phyloP scores from a whole-genome alignment of 1,140 invertebrate genomes.

The Sitobion miscanthi region DNA sequence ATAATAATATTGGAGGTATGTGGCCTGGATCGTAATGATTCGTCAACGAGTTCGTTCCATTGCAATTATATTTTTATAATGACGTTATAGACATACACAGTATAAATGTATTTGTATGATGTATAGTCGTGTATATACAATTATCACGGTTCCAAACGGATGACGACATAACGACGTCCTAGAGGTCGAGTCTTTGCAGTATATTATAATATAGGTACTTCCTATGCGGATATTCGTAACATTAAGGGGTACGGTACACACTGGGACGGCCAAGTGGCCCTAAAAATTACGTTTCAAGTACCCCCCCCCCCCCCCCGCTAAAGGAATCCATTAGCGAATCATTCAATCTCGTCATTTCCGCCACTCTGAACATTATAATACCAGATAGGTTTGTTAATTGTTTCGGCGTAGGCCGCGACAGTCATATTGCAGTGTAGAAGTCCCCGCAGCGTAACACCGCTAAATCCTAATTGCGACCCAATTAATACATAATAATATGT shows the following conservation, averaged over 20 bases:
- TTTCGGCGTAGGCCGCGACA: too few relatives aligned
- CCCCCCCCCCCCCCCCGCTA: neutral
- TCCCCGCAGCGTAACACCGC: too few relatives aligned
- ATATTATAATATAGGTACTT: too few relatives aligned
- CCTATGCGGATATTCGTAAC: too few relatives aligned
- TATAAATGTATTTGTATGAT: neutral
- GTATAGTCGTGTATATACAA: neutral
- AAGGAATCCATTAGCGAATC: neutral
- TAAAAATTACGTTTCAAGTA: neutral
- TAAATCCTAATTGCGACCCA: too few relatives aligned
- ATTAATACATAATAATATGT: too few relatives aligned
- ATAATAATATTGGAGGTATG: too few relatives aligned
- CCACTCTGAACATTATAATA: neutral
- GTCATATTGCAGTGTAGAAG: too few relatives aligned
- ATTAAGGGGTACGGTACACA: neutral
- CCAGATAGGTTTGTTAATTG: too few relatives aligned
- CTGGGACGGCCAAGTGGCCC: neutral
- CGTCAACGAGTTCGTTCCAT: neutral
- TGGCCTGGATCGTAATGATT: neutral
- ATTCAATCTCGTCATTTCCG: neutral
- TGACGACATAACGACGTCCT: neutral
- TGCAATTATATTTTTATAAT: neutral
- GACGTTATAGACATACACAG: neutral
- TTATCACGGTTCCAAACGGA: neutral
- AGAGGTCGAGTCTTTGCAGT: neutral